Evolutionary conservation across 2,888 invertebrate genomes (phyloP), one percentile per base, ranked within the genome.

Genomic region (Agrochola lychnidis): DNA sequence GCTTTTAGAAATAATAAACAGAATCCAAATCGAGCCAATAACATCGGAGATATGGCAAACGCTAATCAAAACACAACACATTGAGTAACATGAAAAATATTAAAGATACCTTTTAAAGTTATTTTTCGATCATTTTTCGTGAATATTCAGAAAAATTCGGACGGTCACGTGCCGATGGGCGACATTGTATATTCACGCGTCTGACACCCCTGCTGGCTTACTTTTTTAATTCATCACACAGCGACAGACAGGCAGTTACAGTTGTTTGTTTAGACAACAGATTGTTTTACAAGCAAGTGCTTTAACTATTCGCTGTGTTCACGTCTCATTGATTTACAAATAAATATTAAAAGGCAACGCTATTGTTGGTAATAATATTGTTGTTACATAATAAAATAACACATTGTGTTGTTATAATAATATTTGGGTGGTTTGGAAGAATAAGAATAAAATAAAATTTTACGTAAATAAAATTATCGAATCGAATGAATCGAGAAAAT

Each of bases 191-290:
- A 42, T 53, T 73, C 14, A n/a, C 14, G 6, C 10, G 4, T 2
- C 73, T 82, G 90, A 36, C 93, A 94, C 78, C 94, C 94, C 94
- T 94, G 81, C 4, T 0, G 0, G 40, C n/a, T 68, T 85, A 88
- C 87, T 91, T 90, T 90, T 91, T 90, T 90, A 88, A 89, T 89
- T 87, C 89, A 78, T 86, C 86, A 83, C 82, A 73, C 84, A 80
- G 86, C 84, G 88, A 88, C 89, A 89, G 89, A 82, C 86, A 86
- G 87, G 76, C 87, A 87, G 89, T 91, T 87, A 92, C 92, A 90
- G 90, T 88, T 91, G 93, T 93, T 92, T 93, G 91, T 94, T 92
- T 90, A 89, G 88, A 92, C 92, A 92, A 92, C 94, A 94, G 92
- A 94, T 94, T 94, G 94, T 91, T 93, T 93, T 89, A 92, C 91